phyloP scores from a whole-genome alignment of 2,888 invertebrate genomes.

The Tenthredo scrophulariae region DNA sequence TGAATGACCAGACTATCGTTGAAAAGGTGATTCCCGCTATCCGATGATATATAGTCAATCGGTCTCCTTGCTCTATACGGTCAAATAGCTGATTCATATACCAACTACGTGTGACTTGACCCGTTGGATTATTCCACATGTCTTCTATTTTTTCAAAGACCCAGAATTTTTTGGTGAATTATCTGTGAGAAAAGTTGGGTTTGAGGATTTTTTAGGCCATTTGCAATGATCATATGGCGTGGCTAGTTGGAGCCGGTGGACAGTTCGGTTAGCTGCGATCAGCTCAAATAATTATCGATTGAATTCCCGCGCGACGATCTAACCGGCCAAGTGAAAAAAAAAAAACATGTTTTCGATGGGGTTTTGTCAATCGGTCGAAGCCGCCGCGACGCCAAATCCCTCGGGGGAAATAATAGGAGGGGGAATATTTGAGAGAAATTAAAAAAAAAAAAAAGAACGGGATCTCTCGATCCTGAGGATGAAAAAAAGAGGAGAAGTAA shows the following conservation, averaged over 20 bases:
- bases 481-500: not conserved
- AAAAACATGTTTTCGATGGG: not conserved
- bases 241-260: not conserved
- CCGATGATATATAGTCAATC: not conserved
- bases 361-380: constrained; percentile 35
- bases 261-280: constrained; percentile 11
- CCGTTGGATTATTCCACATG: not conserved
- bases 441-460: constrained; percentile 18
- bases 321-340: not conserved
- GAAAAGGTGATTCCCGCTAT: not conserved
- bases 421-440: constrained; percentile 33
- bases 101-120: not conserved
- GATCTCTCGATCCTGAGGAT: not conserved
- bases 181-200: too few species aligned
- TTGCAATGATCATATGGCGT: not conserved
- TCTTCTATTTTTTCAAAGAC: not conserved
- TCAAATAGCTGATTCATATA: not conserved
- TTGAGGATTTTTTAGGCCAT: not conserved
- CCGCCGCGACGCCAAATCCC: constrained; percentile 32
- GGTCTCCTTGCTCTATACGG: not conserved
- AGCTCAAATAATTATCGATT: constrained; percentile 49
- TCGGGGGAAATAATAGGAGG: constrained; percentile 18
- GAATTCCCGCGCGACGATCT: constrained; percentile 48
- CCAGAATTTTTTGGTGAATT: too few species aligned
- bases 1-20: not conserved